These are phyloP conservation scores for Stichopus chloronotus DNA, from an alignment of 35 echinoderm and acorn worm species.

Conservation along the genomic window DNA sequence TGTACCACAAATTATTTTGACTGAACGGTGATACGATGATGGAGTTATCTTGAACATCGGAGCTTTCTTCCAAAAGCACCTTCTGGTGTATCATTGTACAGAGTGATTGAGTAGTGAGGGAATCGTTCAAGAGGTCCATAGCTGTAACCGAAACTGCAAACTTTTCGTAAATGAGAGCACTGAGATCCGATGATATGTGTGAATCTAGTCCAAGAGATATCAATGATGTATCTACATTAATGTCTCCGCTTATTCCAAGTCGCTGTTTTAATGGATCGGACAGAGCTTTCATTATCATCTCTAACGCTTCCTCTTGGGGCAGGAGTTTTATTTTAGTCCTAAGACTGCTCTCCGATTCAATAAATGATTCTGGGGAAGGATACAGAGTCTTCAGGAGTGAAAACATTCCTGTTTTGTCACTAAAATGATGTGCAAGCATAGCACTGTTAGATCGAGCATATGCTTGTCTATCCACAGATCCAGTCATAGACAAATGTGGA, in stretches of 20 bases:
- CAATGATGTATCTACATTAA: slow-evolving; percentile 74
- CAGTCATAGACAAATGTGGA: slow-evolving; percentile 82
- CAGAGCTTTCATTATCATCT: slow-evolving; percentile 75
- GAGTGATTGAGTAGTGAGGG: slow-evolving; percentile 65
- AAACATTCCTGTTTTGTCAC: slow-evolving; percentile 75
- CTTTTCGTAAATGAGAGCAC: slow-evolving; percentile 86
- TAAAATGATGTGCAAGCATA: slow-evolving; percentile 87
- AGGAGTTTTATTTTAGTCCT: slow-evolving; percentile 72
- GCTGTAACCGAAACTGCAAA: slow-evolving; percentile 83
- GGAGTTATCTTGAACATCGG: slow-evolving; percentile 34
- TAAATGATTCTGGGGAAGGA: slow-evolving; percentile 76
- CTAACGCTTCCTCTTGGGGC: slow-evolving; percentile 65
- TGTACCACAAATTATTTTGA: slow-evolving; percentile 73
- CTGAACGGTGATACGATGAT: slow-evolving; percentile 5
- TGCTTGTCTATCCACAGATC: slow-evolving; percentile 71
- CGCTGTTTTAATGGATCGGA: slow-evolving; percentile 73
- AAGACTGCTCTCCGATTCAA: slow-evolving; percentile 82
- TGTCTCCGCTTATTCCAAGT: slow-evolving; percentile 80
- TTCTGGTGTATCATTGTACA: slow-evolving; percentile 75
- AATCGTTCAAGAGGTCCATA: slow-evolving; percentile 93
- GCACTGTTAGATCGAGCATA: slow-evolving; percentile 78
- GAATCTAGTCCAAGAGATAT: slow-evolving; percentile 88
- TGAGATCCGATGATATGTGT: slow-evolving; percentile 93
- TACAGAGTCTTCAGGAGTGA: slow-evolving; percentile 87
- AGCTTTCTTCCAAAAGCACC: slow-evolving; percentile 69